Percentiles rank a stretch among this genome's conserved stretches.
Conservation (phyloP, 2,888 invertebrate genomes). For the Neoscelio sp. region DNA sequence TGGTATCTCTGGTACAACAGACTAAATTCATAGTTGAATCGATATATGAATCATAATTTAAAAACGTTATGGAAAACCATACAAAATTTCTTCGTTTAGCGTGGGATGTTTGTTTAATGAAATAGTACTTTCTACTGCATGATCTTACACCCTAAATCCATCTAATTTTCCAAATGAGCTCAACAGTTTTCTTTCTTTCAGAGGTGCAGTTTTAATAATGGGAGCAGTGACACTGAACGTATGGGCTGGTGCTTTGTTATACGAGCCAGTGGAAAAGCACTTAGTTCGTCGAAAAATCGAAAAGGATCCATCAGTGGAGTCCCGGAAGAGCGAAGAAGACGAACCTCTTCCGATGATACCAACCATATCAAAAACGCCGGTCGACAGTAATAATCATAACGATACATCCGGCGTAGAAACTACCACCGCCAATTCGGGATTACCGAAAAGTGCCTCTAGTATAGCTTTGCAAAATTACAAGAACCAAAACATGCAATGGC, state of each 20-base stretch:
- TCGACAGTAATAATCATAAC: slow-evolving; percentile 33
- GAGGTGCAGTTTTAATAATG: slow-evolving; percentile 92
- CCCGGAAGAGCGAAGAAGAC: slow-evolving; percentile 54
- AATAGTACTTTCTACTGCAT: no score
- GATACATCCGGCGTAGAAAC: slow-evolving; percentile 10
- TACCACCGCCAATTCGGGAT: slow-evolving; percentile 69
- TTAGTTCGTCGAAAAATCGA: slow-evolving; percentile 85
- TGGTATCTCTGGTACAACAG: no score
- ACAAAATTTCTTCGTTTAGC: no score
- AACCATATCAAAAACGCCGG: slow-evolving; percentile 42
- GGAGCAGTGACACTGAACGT: slow-evolving; percentile 93
- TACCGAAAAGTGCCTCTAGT: slow-evolving; percentile 87
- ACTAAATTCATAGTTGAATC: no score
- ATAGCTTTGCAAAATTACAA: slow-evolving; percentile 86
- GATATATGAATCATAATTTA: no score
- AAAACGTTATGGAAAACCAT: no score
- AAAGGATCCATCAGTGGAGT: slow-evolving; percentile 79
- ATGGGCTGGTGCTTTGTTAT: slow-evolving; percentile 92
- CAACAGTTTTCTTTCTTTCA: slow-evolving; percentile 79
- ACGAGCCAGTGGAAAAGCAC: slow-evolving; percentile 93
- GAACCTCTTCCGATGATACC: slow-evolving; percentile 32
- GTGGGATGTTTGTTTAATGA: no score
- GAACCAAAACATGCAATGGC: slow-evolving; percentile 81
- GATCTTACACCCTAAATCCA: no score
- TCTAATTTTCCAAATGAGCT: no score